Evolutionary conservation across 2,113 vertebrate species (phyloP).

Genomic region (Gymnarchus niloticus): DNA sequence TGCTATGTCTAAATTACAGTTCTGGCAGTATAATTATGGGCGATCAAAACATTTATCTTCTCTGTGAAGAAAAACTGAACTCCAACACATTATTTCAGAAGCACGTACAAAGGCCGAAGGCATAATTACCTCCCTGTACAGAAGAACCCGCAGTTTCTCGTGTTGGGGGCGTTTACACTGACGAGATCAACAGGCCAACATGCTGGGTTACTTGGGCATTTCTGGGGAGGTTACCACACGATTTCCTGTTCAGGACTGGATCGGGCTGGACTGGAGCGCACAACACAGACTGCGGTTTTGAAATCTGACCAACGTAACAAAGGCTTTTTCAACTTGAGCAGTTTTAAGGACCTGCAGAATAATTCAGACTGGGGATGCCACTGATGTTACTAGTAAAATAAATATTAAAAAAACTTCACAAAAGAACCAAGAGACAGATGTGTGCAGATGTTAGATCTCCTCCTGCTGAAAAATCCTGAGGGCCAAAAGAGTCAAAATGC

Average conservation of each 20-base stretch:
- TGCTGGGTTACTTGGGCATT: neutral
- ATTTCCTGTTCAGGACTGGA: neutral
- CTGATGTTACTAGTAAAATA: too few species aligned
- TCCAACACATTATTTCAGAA: neutral
- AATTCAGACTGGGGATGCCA: neutral
- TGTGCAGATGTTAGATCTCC: too few species aligned
- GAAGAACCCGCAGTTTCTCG: neutral
- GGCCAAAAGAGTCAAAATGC: neutral
- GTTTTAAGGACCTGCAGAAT: neutral
- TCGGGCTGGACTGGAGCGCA: neutral
- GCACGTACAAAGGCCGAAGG: neutral
- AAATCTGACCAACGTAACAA: neutral
- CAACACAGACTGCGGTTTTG: neutral
- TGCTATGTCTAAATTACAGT: slow-evolving; percentile 1
- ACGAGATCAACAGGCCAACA: neutral
- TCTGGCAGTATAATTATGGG: neutral
- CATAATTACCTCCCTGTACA: neutral
- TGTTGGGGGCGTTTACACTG: neutral
- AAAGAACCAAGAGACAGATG: too few species aligned
- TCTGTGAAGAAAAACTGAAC: neutral
- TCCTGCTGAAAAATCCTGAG: neutral
- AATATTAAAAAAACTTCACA: too few species aligned
- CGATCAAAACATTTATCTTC: neutral
- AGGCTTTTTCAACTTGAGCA: neutral
- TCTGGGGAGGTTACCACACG: neutral